These are phyloP conservation scores for Phrynocephalus forsythii DNA, from an alignment of 2,797 vertebrate species.

Conservation along the genomic window DNA sequence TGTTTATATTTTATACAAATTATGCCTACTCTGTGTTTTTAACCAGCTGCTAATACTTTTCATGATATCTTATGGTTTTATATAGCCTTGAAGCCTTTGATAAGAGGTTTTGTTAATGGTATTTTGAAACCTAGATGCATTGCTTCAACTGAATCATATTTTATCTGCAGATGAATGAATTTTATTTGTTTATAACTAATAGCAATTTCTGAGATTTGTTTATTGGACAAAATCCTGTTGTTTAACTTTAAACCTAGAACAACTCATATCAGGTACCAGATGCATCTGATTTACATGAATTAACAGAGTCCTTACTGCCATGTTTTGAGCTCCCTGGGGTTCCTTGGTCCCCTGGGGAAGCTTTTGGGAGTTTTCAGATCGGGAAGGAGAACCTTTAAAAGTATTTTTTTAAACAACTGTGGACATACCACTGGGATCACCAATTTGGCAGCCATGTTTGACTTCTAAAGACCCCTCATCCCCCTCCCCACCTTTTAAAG, in stretches of 20 bases:
- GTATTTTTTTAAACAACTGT: no score
- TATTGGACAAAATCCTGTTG: background rate
- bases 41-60: background rate
- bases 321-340: no score
- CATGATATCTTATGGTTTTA: background rate
- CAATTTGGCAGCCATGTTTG: no score
- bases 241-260: background rate
- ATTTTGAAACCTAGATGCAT: slow-evolving; percentile 1
- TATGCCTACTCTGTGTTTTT: background rate
- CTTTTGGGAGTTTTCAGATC: no score
- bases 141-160: background rate
- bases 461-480: no score
- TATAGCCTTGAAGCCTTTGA: background rate
- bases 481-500: no score
- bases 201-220: background rate
- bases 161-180: background rate
- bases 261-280: background rate
- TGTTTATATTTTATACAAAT: slow-evolving; percentile 9
- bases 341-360: no score
- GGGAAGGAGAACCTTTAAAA: no score
- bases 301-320: background rate
- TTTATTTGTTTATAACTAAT: background rate
- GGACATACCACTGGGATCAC: no score
- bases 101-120: background rate
- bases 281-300: background rate